Base-by-base conservation (phyloP, 2,113 vertebrate genomes). In the Lophura nycthemera region DNA sequence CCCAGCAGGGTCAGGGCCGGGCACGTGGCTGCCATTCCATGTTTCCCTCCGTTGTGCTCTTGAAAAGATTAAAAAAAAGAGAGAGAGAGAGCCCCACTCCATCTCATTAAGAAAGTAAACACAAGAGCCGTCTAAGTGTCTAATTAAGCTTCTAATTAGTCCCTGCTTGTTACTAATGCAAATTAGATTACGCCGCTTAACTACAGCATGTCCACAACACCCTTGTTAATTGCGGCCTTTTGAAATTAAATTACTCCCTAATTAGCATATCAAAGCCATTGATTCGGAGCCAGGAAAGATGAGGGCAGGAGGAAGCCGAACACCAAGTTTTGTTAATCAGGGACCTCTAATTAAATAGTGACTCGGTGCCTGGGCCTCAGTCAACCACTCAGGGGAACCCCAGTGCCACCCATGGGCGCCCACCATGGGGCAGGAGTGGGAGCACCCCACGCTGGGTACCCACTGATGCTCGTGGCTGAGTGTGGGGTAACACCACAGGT, bases 221-320 rank as follows among this genome's bases (percentile, higher is more conserved):
- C 98, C 99, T 99, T 99, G 99, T 99, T 99, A 99, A 99, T 99
- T 99, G 99, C 99, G 98, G 99, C 99, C 99, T 99, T 99, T 99
- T 99, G 99, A 99, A 99, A 99, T 99, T 99, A 99, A 99, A 99
- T 99, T 99, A 99, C 99, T 99, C 98, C 97, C 99, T 99, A 99
- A 99, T 99, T 99, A 99, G 99, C 99, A 99, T 99, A 99, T 99
- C 99, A 99, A 99, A 99, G 99, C 99, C 99, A 99, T 99, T 99
- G 98, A 99, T 99, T 99, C 98, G 92, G 97, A 98, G 98, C 98
- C 98, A 98, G 98, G 97, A 98, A 98, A 97, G 97, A 98, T 96
- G 97, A 98, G 94, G 88, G 98, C 98, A 98, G 98, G 98, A 98
- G 98, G 97, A 98, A 98, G 99, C 98, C 98, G 98, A 99, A 99